Evolutionary conservation across 2,113 vertebrate genomes (phyloP).

Genomic region (Myiopsitta monachus): DNA sequence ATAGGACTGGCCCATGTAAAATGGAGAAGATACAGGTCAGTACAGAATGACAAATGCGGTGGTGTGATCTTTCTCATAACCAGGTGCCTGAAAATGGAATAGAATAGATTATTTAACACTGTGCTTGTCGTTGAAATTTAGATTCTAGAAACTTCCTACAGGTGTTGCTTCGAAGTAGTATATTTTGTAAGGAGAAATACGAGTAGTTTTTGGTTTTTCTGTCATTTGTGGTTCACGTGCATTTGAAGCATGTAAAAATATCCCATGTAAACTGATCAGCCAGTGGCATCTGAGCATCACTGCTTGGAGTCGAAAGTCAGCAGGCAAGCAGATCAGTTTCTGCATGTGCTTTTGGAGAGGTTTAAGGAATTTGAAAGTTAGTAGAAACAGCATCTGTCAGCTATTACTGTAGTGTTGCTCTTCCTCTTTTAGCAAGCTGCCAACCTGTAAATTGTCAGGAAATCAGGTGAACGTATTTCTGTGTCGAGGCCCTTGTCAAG

Average conservation of each 20-base stretch:
- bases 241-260: not conserved
- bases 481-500: not conserved
- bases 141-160: not conserved
- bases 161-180: not conserved
- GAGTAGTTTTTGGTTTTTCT: not conserved
- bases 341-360: not conserved
- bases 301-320: not conserved
- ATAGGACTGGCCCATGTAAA: not conserved
- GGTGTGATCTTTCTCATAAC: not conserved
- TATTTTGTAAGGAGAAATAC: not conserved
- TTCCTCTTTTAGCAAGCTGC: slow-evolving; percentile 60
- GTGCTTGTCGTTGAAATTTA: not conserved
- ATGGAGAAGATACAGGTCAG: not conserved
- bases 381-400: slow-evolving; percentile 64
- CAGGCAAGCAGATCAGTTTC: not conserved
- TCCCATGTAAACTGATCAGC: not conserved
- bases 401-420: slow-evolving; percentile 28
- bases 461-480: slow-evolving; percentile 4
- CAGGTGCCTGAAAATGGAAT: not conserved
- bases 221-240: not conserved
- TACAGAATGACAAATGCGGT: not conserved
- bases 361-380: slow-evolving; percentile 3
- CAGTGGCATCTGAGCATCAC: not conserved
- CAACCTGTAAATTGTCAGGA: slow-evolving; percentile 40
- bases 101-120: not conserved